Evolutionary conservation across 2,888 invertebrate species (phyloP), one percentile per base, ranked within the genome.

Genomic region (Diogma glabrata): DNA sequence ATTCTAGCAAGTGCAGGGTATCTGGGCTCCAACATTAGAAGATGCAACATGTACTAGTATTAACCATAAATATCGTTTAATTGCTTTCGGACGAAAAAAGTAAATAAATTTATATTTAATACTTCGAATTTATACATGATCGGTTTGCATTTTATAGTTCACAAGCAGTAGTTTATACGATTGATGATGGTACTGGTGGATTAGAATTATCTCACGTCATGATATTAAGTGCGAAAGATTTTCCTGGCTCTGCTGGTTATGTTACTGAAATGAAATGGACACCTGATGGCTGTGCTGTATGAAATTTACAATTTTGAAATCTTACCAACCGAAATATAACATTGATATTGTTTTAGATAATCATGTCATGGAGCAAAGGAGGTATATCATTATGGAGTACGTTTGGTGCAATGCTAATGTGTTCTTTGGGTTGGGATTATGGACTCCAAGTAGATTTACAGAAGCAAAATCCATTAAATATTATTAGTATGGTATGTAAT

Each of bases 301-400:
- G 10, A 1, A 43, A 10, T 49, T 46, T 12, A 2, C 3, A 22
- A 16, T 51, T 45, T 14, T 10, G 16, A 22, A 8, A 4, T 33
- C 4, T 38, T 40, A 3, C 9, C 16, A 10, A 17, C 22, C 17
- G 22, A 28, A 49, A n/a, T 16, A 43, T 26, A 14, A 23, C 40
- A 4, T 47, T 38, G 6, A 8, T 14, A 26, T 66, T 66, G 3
- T 48, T 47, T 3, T 40, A 56, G 22, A 77, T 95, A 57, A 87
- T 85, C 2, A 79, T 90, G 57, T 80, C 89, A 20, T 97, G 96
- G 95, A 77, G 81, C 57, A 81, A 84, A 56, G 95, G 95, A 24
- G 92, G 94, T 0, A 75, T 96, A 53, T 91, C 94, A 0, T 73
- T 96, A 55, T 99, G 97, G 95, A 95, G 95, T 64, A 95, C 96